These are phyloP conservation scores for Stomorhina lunata DNA, from an alignment of 2,888 invertebrate species.

Conservation along the genomic window DNA sequence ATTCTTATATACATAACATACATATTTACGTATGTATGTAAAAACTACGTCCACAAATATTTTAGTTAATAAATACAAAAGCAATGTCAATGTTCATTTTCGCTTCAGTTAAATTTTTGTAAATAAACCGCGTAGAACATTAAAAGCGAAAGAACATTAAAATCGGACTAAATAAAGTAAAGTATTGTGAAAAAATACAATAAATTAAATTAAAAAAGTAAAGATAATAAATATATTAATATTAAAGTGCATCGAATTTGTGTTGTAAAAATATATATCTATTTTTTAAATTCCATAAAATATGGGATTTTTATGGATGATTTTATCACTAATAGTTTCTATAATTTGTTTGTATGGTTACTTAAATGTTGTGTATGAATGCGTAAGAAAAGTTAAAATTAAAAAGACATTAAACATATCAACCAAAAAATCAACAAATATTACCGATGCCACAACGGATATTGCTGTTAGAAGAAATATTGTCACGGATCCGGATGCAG, in stretches of 20 bases:
- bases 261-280: neutral
- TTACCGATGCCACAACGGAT: neutral
- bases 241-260: neutral
- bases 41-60: neutral
- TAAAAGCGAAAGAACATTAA: neutral
- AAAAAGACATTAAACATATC: constrained; percentile 47
- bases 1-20: neutral
- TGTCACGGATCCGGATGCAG: neutral
- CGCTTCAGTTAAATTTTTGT: constrained; percentile 45
- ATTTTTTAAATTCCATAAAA: neutral
- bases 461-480: neutral
- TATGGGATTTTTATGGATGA: constrained; percentile 49
- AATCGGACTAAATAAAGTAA: constrained; percentile 1
- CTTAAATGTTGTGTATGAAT: constrained; percentile 70
- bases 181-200: neutral
- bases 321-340: constrained; percentile 50
- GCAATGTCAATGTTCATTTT: constrained; percentile 36
- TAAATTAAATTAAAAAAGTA: neutral
- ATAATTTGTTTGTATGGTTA: constrained; percentile 66
- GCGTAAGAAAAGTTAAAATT: constrained; percentile 70
- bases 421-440: neutral
- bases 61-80: constrained; percentile 30
- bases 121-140: neutral
- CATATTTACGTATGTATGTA: neutral
- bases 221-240: neutral